Percentiles rank a stretch among this genome's conserved stretches.
phyloP scores from a whole-genome alignment of 1,140 invertebrate genomes.

The Tribolium madens region DNA sequence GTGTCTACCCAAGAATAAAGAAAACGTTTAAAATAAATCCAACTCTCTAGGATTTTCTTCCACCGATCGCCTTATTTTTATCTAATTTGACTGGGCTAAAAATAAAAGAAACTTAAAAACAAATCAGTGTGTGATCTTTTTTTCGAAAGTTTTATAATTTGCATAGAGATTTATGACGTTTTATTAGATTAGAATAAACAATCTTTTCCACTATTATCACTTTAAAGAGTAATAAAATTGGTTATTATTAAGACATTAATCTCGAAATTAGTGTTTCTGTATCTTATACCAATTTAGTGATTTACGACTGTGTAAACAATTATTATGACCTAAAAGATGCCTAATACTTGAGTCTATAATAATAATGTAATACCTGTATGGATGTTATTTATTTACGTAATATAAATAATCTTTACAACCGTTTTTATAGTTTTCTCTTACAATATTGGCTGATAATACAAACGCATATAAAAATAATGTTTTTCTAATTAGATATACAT shows the following conservation, averaged over 20 bases:
- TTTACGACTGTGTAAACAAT: conserved; percentile 42
- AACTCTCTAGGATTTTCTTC: too few species aligned
- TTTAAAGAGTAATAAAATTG: neutral
- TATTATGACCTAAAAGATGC: conserved; percentile 20
- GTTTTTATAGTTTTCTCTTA: conserved; percentile 35
- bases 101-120: too few species aligned
- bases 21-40: too few species aligned
- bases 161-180: too few species aligned
- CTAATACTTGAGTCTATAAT: conserved; percentile 8
- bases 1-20: too few species aligned
- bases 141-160: neutral
- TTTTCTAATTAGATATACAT: conserved; percentile 25
- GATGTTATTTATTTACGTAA: conserved; percentile 17
- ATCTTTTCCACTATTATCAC: neutral
- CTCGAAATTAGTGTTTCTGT: conserved; percentile 23
- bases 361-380: conserved; percentile 10
- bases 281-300: conserved; percentile 6
- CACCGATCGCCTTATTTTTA: too few species aligned
- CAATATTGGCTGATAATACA: conserved; percentile 10
- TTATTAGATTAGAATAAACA: too few species aligned
- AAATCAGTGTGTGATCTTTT: neutral
- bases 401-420: conserved; percentile 37
- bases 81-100: too few species aligned
- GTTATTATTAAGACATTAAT: conserved; percentile 21
- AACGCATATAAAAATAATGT: conserved; percentile 15